phyloP scores from a whole-genome alignment of 2,797 vertebrate species.

The Stomatorhinus walkeri region DNA sequence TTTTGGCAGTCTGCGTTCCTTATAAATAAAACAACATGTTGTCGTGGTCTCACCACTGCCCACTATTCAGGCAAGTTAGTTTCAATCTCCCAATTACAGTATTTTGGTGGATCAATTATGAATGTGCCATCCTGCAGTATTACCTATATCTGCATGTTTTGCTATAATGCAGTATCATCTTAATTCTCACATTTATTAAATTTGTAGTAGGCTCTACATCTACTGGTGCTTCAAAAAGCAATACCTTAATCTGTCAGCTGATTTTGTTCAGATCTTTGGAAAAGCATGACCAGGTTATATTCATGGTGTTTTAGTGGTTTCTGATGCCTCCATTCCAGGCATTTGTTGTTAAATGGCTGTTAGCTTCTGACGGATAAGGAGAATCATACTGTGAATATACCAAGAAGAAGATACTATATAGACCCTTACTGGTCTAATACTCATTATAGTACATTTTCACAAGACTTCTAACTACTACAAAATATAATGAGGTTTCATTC shows the following conservation, averaged over 20 bases:
- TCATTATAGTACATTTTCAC: background rate
- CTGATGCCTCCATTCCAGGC: background rate
- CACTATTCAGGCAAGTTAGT: background rate
- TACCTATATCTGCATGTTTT: background rate
- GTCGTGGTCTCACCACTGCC: background rate
- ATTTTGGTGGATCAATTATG: background rate
- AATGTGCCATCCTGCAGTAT: background rate
- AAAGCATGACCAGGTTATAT: background rate
- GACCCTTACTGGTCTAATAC: background rate
- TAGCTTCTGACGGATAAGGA: background rate
- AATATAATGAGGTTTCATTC: background rate
- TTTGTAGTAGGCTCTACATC: background rate
- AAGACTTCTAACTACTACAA: background rate
- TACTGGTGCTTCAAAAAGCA: background rate
- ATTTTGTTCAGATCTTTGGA: background rate
- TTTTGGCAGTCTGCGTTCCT: background rate
- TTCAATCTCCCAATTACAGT: background rate
- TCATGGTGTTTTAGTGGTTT: background rate
- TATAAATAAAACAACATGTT: background rate
- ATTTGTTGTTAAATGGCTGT: background rate
- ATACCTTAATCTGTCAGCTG: background rate
- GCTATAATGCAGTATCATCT: background rate
- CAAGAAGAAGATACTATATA: background rate
- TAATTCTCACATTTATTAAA: background rate
- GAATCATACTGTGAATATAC: background rate